A percentile compares a stretch with the other conserved stretches of the same genome.
Conservation (phyloP, 2,113 vertebrate species). For the Anguilla japonica region DNA sequence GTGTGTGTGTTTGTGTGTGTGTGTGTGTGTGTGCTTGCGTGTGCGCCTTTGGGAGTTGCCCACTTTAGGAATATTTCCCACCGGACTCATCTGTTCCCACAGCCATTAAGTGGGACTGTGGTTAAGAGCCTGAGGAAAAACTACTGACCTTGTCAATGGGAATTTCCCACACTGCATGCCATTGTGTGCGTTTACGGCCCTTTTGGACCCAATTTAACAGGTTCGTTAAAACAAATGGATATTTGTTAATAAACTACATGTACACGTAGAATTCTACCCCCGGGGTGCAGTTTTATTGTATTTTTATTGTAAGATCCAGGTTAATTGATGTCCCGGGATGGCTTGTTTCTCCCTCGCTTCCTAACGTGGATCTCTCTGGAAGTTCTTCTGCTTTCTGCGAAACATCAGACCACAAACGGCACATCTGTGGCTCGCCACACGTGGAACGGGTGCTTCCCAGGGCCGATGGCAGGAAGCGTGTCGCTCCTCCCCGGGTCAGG, state of each 20-base stretch:
- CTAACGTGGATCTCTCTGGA: too few relatives aligned
- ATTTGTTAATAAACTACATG: neutral
- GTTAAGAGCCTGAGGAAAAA: neutral
- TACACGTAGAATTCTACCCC: too few relatives aligned
- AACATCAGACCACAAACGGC: neutral
- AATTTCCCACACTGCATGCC: neutral
- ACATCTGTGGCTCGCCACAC: neutral
- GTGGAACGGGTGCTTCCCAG: neutral
- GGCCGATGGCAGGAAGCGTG: neutral
- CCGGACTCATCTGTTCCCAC: neutral
- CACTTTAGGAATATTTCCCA: neutral
- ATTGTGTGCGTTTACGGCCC: neutral
- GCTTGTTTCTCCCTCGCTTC: neutral
- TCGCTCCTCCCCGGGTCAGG: neutral
- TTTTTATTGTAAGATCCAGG: neutral
- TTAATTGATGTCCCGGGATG: neutral
- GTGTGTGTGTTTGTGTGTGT: slow-evolving; percentile 15
- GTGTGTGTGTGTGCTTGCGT: neutral
- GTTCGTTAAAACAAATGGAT: neutral
- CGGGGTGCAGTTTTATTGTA: neutral
- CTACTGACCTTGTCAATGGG: neutral
- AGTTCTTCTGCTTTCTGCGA: neutral
- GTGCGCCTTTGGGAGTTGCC: neutral
- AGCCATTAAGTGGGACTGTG: slow-evolving; percentile 40
- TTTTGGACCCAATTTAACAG: neutral